A percentile compares a stretch with the other conserved stretches of the same genome.
Evolutionary conservation across 2,113 vertebrate genomes (phyloP).

Genomic region (Panthera leo): DNA sequence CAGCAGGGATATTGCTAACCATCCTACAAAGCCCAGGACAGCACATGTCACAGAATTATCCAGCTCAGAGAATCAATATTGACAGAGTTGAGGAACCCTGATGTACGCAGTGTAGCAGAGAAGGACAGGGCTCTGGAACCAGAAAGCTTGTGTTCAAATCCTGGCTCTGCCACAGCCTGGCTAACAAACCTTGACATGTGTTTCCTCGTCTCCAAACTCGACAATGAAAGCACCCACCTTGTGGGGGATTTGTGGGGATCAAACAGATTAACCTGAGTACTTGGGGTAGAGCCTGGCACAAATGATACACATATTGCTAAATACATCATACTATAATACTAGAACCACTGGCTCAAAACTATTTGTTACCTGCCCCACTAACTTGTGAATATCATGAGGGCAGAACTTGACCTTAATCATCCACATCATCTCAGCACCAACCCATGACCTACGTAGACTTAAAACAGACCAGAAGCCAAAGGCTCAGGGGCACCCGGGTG

Average conservation of each 20-base stretch:
- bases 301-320: neutral
- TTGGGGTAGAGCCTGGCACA: neutral
- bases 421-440: neutral
- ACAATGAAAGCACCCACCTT: neutral
- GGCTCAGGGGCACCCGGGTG: no score
- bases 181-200: neutral
- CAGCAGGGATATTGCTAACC: neutral
- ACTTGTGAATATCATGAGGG: neutral
- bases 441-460: neutral
- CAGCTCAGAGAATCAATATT: neutral
- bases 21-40: neutral
- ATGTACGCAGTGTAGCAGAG: neutral
- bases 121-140: neutral
- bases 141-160: no score
- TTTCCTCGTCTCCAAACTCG: neutral
- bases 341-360: neutral
- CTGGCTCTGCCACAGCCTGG: neutral
- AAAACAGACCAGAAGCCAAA: neutral
- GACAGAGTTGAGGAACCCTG: neutral
- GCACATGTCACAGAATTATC: neutral
- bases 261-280: neutral
- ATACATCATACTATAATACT: neutral
- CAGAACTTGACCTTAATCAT: neutral
- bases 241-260: neutral
- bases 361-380: neutral